Evolutionary conservation across 2,888 invertebrate genomes (phyloP), one percentile per base, ranked within the genome.

Genomic region (Pristionchus entomophagus): DNA sequence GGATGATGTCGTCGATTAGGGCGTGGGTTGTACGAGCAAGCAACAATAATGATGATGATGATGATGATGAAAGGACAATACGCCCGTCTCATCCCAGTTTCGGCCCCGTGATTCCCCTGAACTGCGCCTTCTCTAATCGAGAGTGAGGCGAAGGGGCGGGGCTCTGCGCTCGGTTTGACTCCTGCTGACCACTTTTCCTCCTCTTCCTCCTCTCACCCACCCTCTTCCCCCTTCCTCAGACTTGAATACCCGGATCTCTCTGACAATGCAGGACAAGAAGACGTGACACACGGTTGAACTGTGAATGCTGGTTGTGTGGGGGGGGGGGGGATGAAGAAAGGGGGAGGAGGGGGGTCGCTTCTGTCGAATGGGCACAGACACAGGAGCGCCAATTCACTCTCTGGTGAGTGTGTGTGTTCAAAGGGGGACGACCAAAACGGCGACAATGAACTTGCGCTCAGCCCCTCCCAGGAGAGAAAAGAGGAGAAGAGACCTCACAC

Each of bases 141-240:
- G 73, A 73, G 73, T 45, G 73, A 38, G n/a, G n/a, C 22, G n/a
- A 73, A n/a, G 45, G 73, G 73, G 73, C 41, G 41, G 73, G 26
- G 41, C 41, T 45, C 45, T 10, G 12, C 22, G 1, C 69, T 73
- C 73, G 73, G 41, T 73, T 45, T 73, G 73, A 73, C 73, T 73
- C 17, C 41, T 73, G 73, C 73, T 73, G n/a, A 73, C 73, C 73
- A 73, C 73, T 73, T 73, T 73, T 41, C 45, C 41, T 22, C n/a
- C 45, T 41, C 73, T 26, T 17, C n/a, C 26, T 26, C 12, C 45
- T 26, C 45, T 14, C n/a, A 10, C 45, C 26, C n/a, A 3, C 73
- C 41, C 41, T 22, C 38, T 45, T 22, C 73, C 1, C 41, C 38
- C 45, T 73, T 73, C 22, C 35, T 17, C 29, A 65, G n/a, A n/a